These are phyloP conservation scores for Seriola dumerili DNA, from an alignment of 2,113 vertebrate species.

Conservation along the genomic window DNA sequence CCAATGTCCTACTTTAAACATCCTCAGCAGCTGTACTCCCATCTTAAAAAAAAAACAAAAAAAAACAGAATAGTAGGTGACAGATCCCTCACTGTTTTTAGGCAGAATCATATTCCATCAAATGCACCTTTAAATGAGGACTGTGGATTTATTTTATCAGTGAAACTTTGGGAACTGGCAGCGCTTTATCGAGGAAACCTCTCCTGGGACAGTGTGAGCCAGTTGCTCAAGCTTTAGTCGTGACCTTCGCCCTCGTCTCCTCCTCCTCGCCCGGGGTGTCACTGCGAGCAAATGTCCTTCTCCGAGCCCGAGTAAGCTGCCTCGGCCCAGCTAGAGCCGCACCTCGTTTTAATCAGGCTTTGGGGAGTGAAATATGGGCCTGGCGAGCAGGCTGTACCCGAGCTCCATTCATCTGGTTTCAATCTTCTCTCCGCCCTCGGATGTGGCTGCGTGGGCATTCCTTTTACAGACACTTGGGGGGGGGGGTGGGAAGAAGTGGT, in stretches of 20 bases:
- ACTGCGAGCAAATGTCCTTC: conserved; percentile 63
- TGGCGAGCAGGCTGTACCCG: conserved; percentile 66
- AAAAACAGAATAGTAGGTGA: conserved; percentile 51
- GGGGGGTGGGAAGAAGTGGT: conserved; percentile 45
- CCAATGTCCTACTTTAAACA: conserved; percentile 74
- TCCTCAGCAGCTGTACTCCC: conserved; percentile 20
- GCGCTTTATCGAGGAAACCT: conserved; percentile 26
- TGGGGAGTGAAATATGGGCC: conserved; percentile 83
- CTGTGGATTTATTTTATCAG: conserved; percentile 19
- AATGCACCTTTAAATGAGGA: conserved; percentile 28
- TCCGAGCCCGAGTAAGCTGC: conserved; percentile 61
- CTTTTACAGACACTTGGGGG: conserved; percentile 68
- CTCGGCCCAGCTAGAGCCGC: conserved; percentile 64
- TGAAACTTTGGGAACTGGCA: neutral
- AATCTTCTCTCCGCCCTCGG: conserved; percentile 82
- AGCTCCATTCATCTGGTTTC: conserved; percentile 86
- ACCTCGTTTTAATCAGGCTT: conserved; percentile 84
- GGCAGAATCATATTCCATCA: conserved; percentile 39
- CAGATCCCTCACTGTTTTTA: conserved; percentile 34
- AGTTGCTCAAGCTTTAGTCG: conserved; percentile 35
- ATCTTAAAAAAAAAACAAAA: conserved; percentile 8
- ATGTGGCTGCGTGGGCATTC: conserved; percentile 81
- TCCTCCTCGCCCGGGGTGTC: conserved; percentile 48
- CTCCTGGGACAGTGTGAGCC: conserved; percentile 25
- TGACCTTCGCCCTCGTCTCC: conserved; percentile 62